These are phyloP conservation scores for Probosciger aterrimus DNA, from an alignment of 2,113 vertebrate species.

Conservation along the genomic window DNA sequence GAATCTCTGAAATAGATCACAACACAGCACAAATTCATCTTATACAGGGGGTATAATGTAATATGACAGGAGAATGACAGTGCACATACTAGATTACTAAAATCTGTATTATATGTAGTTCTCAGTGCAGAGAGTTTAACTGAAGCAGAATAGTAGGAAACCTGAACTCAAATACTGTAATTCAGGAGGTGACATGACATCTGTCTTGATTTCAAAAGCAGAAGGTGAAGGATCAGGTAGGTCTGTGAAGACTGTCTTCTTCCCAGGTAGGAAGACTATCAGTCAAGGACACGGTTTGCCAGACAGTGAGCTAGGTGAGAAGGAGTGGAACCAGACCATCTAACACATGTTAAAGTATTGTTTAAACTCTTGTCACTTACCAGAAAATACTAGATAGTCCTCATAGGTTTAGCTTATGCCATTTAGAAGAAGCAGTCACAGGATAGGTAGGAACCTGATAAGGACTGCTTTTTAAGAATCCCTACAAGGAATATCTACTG, in stretches of 20 bases:
- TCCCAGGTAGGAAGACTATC: not conserved
- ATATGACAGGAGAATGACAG: slow-evolving; percentile 6
- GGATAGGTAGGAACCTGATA: not conserved
- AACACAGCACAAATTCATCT: not conserved
- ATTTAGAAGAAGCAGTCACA: not conserved
- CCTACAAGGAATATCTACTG: not conserved
- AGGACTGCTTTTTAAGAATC: not conserved
- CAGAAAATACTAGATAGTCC: not conserved
- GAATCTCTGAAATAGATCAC: slow-evolving; percentile 34
- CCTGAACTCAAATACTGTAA: not conserved
- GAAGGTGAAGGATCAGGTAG: not conserved
- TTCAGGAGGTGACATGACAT: not conserved
- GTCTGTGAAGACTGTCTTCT: not conserved
- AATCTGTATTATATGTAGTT: not conserved
- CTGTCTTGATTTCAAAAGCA: not conserved
- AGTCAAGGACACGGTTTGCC: not conserved
- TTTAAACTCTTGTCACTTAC: not conserved
- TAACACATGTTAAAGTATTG: not conserved
- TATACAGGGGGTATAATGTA: not conserved
- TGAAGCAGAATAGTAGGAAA: not conserved
- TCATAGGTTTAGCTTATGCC: not conserved
- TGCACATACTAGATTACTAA: not conserved
- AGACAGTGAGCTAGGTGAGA: not conserved
- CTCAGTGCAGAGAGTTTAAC: slow-evolving; percentile 18
- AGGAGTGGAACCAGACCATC: not conserved